Evolutionary conservation across 2,888 invertebrate genomes (phyloP), one percentile per base, ranked within the genome.

Genomic region (Mythimna lalbum): DNA sequence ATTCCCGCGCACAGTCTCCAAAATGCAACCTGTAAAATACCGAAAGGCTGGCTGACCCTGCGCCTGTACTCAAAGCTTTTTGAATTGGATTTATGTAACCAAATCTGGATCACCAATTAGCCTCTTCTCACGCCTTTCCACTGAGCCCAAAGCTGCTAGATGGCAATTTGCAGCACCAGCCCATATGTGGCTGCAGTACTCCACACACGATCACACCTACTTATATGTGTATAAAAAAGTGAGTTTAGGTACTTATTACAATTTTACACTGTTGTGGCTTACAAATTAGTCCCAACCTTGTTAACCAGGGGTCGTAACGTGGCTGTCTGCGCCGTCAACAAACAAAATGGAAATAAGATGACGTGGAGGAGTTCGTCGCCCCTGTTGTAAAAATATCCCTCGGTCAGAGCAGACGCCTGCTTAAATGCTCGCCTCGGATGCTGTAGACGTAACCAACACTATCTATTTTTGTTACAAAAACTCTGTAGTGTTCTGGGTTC

Each of bases 351-450:
- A 79, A 85, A 78, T 81, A 70, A 78, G 71, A 76, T 68, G 76
- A 76, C 70, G 72, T 76, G 66, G 66, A 78, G 62, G 67, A 83
- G 90, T 85, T 85, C 85, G 79, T 81, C 83, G 84, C 76, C 80
- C 83, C 66, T 75, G 76, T 87, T 82, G 88, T 88, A 90, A 90
- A 91, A 91, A 84, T 84, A 85, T 80, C 76, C 63, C 61, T 63
- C 75, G 70, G 70, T 79, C 68, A 75, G 63, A 71, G 76, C 83
- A 83, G 79, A 78, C 78, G 78, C 56, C 27, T 67, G 67, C 68
- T 71, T 71, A 74, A 50, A 31, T 67, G 67, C 66, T 69, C 64
- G 79, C 69, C 55, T 79, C 67, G 57, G 63, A 78, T 64, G 63
- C 78, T 64, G 69, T 59, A 47, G 67, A 73, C 75, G 75, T 76